A percentile compares a stretch with the other conserved stretches of the same genome.
These are phyloP conservation scores for Holcopasites calliopsidis DNA, from an alignment of 1,140 invertebrate genomes.

Conservation along the genomic window DNA sequence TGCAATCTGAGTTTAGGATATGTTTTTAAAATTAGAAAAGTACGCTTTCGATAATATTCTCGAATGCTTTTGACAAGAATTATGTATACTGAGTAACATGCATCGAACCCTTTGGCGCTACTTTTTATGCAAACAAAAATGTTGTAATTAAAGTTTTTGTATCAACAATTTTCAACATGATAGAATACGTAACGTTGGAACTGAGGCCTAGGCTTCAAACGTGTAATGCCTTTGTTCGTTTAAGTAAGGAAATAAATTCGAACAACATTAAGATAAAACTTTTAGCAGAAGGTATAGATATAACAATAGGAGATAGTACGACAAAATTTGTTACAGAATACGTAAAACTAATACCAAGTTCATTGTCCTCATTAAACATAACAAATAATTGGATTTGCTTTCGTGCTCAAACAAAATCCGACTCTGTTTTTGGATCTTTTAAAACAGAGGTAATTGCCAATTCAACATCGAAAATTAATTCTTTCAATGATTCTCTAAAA, in stretches of 20 bases:
- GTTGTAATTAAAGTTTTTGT: no score
- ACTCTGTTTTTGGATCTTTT: slow-evolving; percentile 70
- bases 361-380: slow-evolving; percentile 69
- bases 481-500: slow-evolving; percentile 14
- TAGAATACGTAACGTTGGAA: slow-evolving; percentile 74
- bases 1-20: neutral
- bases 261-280: slow-evolving; percentile 64
- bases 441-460: slow-evolving; percentile 67
- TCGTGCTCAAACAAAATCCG: slow-evolving; percentile 70
- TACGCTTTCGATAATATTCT: no score
- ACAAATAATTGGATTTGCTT: slow-evolving; percentile 73
- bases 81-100: no score
- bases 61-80: no score
- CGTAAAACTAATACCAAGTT: slow-evolving; percentile 70
- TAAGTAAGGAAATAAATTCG: slow-evolving; percentile 52
- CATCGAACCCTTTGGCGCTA: no score
- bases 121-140: no score
- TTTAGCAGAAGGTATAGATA: slow-evolving; percentile 63
- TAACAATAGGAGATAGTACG: slow-evolving; percentile 56
- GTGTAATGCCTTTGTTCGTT: slow-evolving; percentile 70
- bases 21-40: neutral
- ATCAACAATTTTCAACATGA: slow-evolving; percentile 38
- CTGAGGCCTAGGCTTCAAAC: slow-evolving; percentile 70
- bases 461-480: slow-evolving; percentile 2
- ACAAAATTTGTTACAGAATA: slow-evolving; percentile 57